phyloP scores from a whole-genome alignment of 2,113 vertebrate genomes.

The Regulus satrapa region DNA sequence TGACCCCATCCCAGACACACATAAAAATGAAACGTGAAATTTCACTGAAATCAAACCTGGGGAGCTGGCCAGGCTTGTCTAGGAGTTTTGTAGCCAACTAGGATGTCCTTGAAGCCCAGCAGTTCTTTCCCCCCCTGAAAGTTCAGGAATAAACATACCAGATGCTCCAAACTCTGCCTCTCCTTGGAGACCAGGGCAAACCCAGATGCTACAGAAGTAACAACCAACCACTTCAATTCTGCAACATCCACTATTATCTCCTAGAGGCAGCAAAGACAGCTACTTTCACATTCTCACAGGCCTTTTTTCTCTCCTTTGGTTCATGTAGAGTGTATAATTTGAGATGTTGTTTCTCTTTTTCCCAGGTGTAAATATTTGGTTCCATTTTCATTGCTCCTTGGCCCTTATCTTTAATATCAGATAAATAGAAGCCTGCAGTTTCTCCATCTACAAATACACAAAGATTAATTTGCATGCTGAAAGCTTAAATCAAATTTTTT shows the following conservation, averaged over 20 bases:
- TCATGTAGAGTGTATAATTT: not conserved
- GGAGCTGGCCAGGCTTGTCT: not conserved
- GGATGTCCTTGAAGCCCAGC: not conserved
- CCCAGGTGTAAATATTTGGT: slow-evolving; percentile 43
- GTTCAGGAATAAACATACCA: not conserved
- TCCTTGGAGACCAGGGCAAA: not conserved
- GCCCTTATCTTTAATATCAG: not conserved
- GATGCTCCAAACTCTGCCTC: not conserved
- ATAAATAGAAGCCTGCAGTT: slow-evolving; percentile 47
- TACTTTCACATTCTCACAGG: not conserved
- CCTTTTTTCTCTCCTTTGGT: not conserved
- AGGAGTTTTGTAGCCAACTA: not conserved
- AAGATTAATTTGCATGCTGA: slow-evolving; percentile 65
- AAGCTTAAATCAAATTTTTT: slow-evolving; percentile 65
- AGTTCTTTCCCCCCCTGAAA: not conserved
- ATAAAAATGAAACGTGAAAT: not conserved
- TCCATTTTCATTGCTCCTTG: slow-evolving; percentile 28
- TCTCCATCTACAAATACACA: slow-evolving; percentile 15
- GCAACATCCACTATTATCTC: not conserved
- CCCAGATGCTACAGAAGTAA: not conserved
- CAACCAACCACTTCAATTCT: not conserved
- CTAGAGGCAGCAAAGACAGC: not conserved
- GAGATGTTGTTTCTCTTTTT: slow-evolving; percentile 18
- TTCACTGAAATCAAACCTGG: not conserved
- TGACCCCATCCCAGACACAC: not conserved